phyloP scores from a whole-genome alignment of 2,888 invertebrate species.

The Mythimna vitellina region DNA sequence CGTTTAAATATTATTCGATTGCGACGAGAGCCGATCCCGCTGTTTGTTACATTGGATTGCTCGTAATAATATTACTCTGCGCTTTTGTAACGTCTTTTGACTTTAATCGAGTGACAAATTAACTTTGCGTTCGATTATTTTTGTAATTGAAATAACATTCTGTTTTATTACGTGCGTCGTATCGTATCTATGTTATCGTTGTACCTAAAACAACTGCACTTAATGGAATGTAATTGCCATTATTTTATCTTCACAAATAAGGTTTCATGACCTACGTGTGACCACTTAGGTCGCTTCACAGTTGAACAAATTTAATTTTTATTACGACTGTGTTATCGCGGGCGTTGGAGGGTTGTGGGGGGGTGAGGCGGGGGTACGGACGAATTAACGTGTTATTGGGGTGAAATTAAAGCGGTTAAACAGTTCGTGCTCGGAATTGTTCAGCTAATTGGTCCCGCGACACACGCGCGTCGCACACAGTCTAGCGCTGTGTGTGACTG shows the following conservation, averaged over 20 bases:
- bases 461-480: slow-evolving; percentile 68
- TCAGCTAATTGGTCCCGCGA: slow-evolving; percentile 80
- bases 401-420: slow-evolving; percentile 80
- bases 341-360: slow-evolving; percentile 20
- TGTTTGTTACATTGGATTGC: slow-evolving; percentile 79
- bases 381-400: slow-evolving; percentile 80
- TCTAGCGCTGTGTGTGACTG: slow-evolving; percentile 40
- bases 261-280: slow-evolving; percentile 58
- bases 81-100: slow-evolving; percentile 76
- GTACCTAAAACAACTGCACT: slow-evolving; percentile 34
- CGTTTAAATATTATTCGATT: slow-evolving; percentile 77
- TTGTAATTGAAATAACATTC: slow-evolving; percentile 60
- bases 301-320: slow-evolving; percentile 78
- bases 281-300: slow-evolving; percentile 64
- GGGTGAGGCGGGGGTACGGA: slow-evolving; percentile 56
- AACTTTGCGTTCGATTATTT: slow-evolving; percentile 76
- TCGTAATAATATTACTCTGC: slow-evolving; percentile 80
- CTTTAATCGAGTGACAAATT: slow-evolving; percentile 82
- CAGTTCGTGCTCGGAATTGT: slow-evolving; percentile 79
- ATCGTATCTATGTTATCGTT: slow-evolving; percentile 18
- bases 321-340: slow-evolving; percentile 71
- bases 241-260: slow-evolving; percentile 61
- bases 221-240: slow-evolving; percentile 54
- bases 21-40: slow-evolving; percentile 68
- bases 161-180: slow-evolving; percentile 21